Conservation (phyloP, 1,140 invertebrate species). For the Drosophila teissieri region DNA sequence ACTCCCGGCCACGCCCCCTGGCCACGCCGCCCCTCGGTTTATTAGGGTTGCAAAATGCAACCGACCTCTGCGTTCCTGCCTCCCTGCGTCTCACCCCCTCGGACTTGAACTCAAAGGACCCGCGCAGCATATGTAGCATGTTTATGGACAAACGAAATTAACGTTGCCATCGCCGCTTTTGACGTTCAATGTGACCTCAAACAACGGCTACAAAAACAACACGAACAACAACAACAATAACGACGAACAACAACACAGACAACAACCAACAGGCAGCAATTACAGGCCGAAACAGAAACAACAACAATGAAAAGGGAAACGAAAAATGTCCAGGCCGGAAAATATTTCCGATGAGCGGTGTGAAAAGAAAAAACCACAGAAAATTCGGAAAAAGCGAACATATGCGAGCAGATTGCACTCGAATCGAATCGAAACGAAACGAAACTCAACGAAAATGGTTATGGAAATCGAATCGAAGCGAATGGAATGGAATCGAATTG, state of each 20-base stretch:
- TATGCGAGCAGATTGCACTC: constrained; percentile 32
- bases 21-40: constrained; percentile 37
- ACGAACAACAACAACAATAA: constrained; percentile 29
- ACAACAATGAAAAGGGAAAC: constrained; percentile 43
- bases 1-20: constrained; percentile 2
- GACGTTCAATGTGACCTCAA: constrained; percentile 74
- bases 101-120: neutral
- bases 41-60: constrained; percentile 77
- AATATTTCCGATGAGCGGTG: constrained; percentile 32
- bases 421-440: constrained; percentile 5
- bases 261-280: constrained; percentile 34
- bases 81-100: neutral
- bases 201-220: constrained; percentile 53
- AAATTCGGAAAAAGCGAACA: constrained; percentile 32
- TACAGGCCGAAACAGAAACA: constrained; percentile 20
- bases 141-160: constrained; percentile 80
- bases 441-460: too few relatives aligned
- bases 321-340: constrained; percentile 35
- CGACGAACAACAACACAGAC: constrained; percentile 46
- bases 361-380: constrained; percentile 23
- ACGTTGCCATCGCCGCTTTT: constrained; percentile 71
- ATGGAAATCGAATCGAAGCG: constrained; percentile 17
- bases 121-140: constrained; percentile 72
- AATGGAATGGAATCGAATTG: constrained; percentile 5
- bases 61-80: neutral